A percentile compares a stretch with the other conserved stretches of the same genome.
Evolutionary conservation across 1,140 invertebrate species (phyloP).

Genomic region (Panagrolaimus sp.): DNA sequence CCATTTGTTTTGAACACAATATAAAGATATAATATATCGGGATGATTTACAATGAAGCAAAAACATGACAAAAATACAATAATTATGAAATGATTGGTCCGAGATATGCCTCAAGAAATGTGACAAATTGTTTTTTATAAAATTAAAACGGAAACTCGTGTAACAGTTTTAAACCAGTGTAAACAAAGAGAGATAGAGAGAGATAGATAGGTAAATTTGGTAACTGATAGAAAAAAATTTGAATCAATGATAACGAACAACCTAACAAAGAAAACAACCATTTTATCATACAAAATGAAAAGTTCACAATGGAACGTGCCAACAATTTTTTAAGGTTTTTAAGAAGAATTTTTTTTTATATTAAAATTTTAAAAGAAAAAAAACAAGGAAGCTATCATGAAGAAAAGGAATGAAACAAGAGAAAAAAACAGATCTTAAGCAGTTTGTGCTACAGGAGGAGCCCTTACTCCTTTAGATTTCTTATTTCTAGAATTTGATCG

Average conservation of each 20-base stretch:
- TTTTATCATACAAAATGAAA: background rate
- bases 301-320: background rate
- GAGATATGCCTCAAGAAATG: no score
- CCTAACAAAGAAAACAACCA: slow-evolving; percentile 4
- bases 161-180: slow-evolving; percentile 14
- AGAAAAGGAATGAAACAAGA: background rate
- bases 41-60: no score
- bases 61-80: no score
- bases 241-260: slow-evolving; percentile 3
- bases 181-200: background rate
- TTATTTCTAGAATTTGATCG: background rate
- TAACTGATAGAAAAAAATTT: background rate
- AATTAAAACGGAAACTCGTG: slow-evolving; percentile 5
- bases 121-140: no score
- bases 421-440: background rate
- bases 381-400: background rate
- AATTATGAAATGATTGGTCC: no score
- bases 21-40: no score
- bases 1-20: no score
- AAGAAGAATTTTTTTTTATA: background rate
- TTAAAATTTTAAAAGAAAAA: background rate
- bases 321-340: slow-evolving; percentile 14
- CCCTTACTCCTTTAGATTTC: background rate
- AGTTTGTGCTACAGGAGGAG: background rate
- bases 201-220: background rate